These are phyloP conservation scores for Glaucidium brasilianum DNA, from an alignment of 2,113 vertebrate species.

Conservation along the genomic window DNA sequence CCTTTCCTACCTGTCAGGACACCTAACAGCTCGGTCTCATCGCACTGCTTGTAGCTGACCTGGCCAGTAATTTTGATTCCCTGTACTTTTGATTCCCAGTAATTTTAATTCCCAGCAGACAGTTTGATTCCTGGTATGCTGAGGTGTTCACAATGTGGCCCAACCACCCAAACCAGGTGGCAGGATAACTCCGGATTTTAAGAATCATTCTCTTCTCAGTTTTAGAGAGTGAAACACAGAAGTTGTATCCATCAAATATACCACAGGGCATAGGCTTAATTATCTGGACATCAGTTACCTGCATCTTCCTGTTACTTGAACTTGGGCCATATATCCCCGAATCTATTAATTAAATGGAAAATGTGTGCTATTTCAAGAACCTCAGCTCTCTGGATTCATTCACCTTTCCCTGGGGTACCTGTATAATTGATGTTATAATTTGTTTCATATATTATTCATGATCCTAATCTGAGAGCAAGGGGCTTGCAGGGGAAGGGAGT, in stretches of 20 bases:
- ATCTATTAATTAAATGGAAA: background rate
- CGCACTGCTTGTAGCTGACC: background rate
- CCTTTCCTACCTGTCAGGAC: background rate
- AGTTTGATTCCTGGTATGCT: background rate
- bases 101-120: background rate
- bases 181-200: background rate
- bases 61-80: background rate
- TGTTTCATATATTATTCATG: background rate
- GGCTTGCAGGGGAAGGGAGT: background rate
- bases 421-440: background rate
- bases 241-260: background rate
- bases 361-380: background rate
- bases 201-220: background rate
- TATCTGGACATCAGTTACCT: background rate
- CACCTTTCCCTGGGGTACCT: background rate
- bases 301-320: background rate
- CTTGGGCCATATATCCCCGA: background rate
- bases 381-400: background rate
- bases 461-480: background rate
- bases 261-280: fast-evolving
- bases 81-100: background rate
- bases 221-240: background rate
- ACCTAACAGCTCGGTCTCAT: no score
- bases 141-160: background rate
- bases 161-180: background rate